Percentiles rank a stretch among this genome's conserved stretches.
phyloP scores from a whole-genome alignment of 2,113 vertebrate genomes.

The Globicephala melas region DNA sequence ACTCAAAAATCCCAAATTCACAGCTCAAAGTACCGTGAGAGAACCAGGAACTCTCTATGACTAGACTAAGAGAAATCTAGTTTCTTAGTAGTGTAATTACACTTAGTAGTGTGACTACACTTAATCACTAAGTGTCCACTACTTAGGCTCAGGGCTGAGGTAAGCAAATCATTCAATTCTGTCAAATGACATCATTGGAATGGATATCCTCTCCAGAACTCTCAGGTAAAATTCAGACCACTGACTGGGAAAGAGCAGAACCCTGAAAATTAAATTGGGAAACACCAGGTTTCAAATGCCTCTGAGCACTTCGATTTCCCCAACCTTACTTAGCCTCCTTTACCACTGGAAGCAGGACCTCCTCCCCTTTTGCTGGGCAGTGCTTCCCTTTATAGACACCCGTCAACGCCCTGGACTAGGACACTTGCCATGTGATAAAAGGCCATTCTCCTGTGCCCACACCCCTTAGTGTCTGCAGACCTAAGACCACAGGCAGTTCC shows the following conservation, averaged over 20 bases:
- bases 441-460: not conserved
- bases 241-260: not conserved
- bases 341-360: not conserved
- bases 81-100: not conserved
- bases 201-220: not conserved
- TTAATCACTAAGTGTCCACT: not conserved
- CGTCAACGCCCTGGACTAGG: no score
- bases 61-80: not conserved
- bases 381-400: not conserved
- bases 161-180: not conserved
- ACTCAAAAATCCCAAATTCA: not conserved
- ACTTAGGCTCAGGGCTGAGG: not conserved
- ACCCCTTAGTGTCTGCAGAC: not conserved
- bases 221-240: conserved; percentile 8
- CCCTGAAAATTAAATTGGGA: not conserved
- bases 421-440: not conserved
- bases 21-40: not conserved
- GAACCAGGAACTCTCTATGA: not conserved
- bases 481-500: not conserved
- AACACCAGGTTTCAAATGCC: not conserved
- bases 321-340: not conserved
- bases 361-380: not conserved
- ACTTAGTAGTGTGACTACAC: not conserved
- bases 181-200: not conserved
- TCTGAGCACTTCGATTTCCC: not conserved